phyloP scores from a whole-genome alignment of 2,888 invertebrate genomes.

The Platycheirus rosarum region DNA sequence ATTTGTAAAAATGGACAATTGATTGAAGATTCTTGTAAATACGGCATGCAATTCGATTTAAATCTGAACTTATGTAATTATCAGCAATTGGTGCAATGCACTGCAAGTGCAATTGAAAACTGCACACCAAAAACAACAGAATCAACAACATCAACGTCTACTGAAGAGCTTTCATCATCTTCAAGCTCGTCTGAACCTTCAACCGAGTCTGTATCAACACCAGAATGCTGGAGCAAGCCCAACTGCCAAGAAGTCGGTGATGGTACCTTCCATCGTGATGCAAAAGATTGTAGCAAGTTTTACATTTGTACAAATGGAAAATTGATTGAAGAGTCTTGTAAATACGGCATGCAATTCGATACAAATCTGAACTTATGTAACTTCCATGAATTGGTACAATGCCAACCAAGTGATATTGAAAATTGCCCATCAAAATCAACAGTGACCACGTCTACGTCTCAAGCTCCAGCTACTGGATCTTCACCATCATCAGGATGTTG shows the following conservation, averaged over 20 bases:
- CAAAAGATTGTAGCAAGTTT: constrained; percentile 10
- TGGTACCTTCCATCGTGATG: constrained; percentile 21
- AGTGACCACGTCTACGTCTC: background rate
- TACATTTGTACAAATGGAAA: constrained; percentile 28
- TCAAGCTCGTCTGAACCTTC: background rate
- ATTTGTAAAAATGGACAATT: background rate
- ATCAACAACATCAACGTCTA: background rate
- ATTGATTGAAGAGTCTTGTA: background rate
- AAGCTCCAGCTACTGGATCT: too few species aligned
- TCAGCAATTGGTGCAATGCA: background rate
- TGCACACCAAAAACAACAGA: constrained; percentile 3
- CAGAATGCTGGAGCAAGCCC: background rate
- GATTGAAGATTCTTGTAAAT: background rate
- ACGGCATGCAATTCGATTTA: background rate
- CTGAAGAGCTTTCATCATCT: background rate
- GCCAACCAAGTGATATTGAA: background rate
- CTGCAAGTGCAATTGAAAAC: background rate
- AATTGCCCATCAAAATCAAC: constrained; percentile 7
- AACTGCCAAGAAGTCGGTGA: background rate
- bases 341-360: constrained; percentile 24
- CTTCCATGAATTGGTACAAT: constrained; percentile 2
- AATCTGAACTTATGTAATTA: background rate
- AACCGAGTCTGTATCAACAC: background rate
- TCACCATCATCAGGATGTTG: background rate
- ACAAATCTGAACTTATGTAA: constrained; percentile 11